Evolutionary conservation across 2,113 vertebrate genomes (phyloP), one percentile per base, ranked within the genome.

Genomic region (Arenaria interpres): DNA sequence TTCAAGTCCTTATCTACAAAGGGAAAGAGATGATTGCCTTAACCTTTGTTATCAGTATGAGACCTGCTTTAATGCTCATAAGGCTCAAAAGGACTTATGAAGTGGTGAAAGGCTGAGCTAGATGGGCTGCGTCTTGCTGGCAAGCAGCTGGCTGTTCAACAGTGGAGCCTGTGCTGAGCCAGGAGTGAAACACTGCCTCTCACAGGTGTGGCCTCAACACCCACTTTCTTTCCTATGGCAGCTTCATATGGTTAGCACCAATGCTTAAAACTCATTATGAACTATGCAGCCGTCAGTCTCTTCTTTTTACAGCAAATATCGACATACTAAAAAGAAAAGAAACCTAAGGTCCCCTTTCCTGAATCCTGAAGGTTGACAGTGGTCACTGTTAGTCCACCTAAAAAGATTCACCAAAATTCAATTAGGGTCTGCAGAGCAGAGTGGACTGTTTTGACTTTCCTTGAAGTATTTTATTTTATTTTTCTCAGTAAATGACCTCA

Each of bases 1-100:
- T 95, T 85, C 82, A 90, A 85, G 87, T 94, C 94, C 82, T 97
- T 97, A 96, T 97, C 97, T 96, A 67, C 80, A 96, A 93, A 97
- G 28, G 63, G 45, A 94, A 97, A 73, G 91, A 93, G 93, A 94
- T 93, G 88, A 96, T 97, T 97, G 87, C 95, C 33, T 95, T 84
- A 95, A 94, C 90, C 89, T 96, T 92, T 95, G 76, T 93, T 95
- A 96, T 93, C 96, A 87, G 88, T 48, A 16, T 84, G 87, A 96
- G 90, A 90, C 80, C 73, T 90, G 30, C 74, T 97, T 94, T 89
- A 97, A 79, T 56, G 89, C 89, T 96, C 9, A 10, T 53, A 78
- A 91, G 60, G 48, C 86, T 97, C 76, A 71, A 80, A 94, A 95
- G 80, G 41, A 89, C 50, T 92, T 96, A 63, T 5, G 77, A 88